Conservation (phyloP, 2,113 vertebrate genomes). For the Oreochromis spilurus region DNA sequence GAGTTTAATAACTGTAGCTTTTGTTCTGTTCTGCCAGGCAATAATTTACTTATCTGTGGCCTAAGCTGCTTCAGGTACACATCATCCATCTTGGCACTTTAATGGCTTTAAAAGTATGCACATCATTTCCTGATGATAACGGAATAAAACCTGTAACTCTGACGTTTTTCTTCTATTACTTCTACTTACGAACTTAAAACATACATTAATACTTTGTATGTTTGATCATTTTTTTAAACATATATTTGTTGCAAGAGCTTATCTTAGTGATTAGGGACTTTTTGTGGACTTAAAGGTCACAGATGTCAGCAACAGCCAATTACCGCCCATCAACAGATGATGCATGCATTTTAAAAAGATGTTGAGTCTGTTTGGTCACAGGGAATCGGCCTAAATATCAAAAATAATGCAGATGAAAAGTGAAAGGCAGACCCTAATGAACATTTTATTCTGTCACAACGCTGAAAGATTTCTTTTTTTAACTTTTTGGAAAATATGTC, state of each 20-base stretch:
- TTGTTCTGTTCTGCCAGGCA: neutral
- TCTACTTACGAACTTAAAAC: neutral
- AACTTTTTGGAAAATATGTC: neutral
- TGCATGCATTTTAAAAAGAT: neutral
- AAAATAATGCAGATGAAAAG: neutral
- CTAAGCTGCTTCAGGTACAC: neutral
- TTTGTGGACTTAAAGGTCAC: conserved; percentile 8
- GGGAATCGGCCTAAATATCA: neutral
- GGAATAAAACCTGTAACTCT: neutral
- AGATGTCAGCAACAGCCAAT: conserved; percentile 15
- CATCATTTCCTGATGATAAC: neutral
- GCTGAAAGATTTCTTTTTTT: neutral
- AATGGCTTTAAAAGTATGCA: neutral
- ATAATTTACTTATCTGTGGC: neutral
- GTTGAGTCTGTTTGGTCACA: neutral
- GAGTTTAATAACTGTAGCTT: neutral
- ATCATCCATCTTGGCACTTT: conserved; percentile 2
- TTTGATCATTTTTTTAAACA: neutral
- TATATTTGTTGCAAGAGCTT: neutral
- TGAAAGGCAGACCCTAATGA: neutral
- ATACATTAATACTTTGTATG: neutral
- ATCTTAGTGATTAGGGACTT: neutral
- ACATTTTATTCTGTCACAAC: neutral
- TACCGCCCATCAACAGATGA: conserved; percentile 6
- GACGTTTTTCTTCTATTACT: neutral